These are phyloP conservation scores for Taeniopygia guttata DNA, from an alignment of 2,797 vertebrate genomes.

Conservation along the genomic window DNA sequence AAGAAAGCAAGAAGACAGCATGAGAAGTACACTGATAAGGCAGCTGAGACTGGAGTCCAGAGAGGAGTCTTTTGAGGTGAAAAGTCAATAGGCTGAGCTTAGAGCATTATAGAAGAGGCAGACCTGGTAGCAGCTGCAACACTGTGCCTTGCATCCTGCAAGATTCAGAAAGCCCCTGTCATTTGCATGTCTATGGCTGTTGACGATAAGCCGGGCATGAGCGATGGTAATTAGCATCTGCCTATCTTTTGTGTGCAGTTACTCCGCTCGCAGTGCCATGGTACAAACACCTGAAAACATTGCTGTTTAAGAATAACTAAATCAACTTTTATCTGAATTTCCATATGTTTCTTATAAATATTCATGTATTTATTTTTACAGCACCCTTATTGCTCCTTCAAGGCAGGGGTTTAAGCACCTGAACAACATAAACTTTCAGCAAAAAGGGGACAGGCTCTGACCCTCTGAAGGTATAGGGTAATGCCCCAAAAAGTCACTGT, in stretches of 20 bases:
- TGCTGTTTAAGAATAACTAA: neutral
- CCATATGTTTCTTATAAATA: neutral
- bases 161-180: neutral
- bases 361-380: neutral
- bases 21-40: neutral
- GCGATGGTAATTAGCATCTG: neutral
- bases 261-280: neutral
- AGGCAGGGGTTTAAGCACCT: neutral
- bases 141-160: neutral
- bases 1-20: neutral
- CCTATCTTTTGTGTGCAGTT: neutral
- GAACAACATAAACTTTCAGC: neutral
- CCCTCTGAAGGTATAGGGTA: neutral
- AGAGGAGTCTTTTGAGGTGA: neutral
- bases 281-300: neutral
- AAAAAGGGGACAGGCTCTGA: neutral
- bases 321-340: constrained; percentile 21
- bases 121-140: neutral
- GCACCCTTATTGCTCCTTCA: neutral
- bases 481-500: neutral
- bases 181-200: neutral
- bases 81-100: neutral
- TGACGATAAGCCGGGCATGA: neutral
- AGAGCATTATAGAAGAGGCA: neutral
- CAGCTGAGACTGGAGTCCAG: neutral